A percentile compares a stretch with the other conserved stretches of the same genome.
These are phyloP conservation scores for Cataglyphis cursor DNA, from an alignment of 2,888 invertebrate genomes.

Conservation along the genomic window DNA sequence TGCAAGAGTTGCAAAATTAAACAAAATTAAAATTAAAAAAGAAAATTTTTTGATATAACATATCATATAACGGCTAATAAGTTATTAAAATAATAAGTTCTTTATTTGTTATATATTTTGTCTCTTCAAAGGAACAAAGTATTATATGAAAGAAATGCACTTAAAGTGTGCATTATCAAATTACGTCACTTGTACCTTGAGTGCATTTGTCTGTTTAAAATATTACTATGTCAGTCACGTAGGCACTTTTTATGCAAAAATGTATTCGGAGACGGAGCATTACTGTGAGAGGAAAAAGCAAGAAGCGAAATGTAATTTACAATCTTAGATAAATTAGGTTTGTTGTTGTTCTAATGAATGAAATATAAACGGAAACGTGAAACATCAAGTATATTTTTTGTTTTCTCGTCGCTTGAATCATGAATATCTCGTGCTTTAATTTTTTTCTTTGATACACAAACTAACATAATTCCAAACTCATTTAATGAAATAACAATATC, in stretches of 20 bases:
- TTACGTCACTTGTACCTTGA: not conserved
- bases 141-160: not conserved
- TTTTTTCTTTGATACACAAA: not conserved
- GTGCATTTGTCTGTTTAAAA: not conserved
- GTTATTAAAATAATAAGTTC: not conserved
- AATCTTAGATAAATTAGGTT: constrained; percentile 1
- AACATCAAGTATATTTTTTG: not conserved
- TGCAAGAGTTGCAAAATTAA: not conserved
- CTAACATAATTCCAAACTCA: not conserved
- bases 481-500: not conserved
- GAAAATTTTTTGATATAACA: not conserved
- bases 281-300: not conserved
- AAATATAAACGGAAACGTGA: not conserved
- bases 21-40: not conserved
- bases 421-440: not conserved
- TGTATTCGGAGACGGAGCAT: not conserved
- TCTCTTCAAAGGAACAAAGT: not conserved
- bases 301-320: constrained; percentile 6
- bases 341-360: not conserved
- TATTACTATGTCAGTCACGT: constrained; percentile 16
- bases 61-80: not conserved
- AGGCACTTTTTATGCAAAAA: not conserved
- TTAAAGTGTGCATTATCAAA: not conserved
- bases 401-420: not conserved
- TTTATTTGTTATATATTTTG: not conserved